Percentiles rank a stretch among this genome's conserved stretches.
Evolutionary conservation across 2,113 vertebrate species (phyloP).

Genomic region (Eidolon helvum): DNA sequence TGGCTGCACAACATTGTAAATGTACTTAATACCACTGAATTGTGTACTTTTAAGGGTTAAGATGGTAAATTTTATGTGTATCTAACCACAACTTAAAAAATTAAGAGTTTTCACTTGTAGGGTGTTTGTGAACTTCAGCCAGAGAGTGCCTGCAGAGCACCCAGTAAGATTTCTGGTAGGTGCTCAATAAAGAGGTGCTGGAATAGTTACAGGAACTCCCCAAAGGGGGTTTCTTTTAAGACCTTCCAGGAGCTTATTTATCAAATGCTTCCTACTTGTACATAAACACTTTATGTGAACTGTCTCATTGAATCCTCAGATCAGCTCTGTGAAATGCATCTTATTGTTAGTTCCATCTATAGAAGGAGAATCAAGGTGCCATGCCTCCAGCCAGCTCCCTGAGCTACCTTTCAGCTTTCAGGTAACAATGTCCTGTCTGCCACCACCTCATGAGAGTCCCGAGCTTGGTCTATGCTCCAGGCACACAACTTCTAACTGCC

Average conservation of each 20-base stretch:
- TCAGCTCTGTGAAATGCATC: neutral
- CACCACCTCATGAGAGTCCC: neutral
- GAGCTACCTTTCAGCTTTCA: neutral
- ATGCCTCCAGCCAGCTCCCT: neutral
- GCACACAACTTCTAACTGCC: neutral
- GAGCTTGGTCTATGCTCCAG: neutral
- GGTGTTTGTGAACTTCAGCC: neutral
- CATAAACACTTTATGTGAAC: neutral
- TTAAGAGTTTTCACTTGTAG: neutral
- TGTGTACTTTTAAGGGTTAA: neutral
- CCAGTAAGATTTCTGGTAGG: neutral
- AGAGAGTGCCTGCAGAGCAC: neutral
- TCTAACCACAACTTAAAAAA: neutral
- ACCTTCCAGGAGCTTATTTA: neutral
- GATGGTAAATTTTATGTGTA: neutral
- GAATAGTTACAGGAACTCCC: neutral
- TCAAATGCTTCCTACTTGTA: neutral
- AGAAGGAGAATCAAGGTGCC: neutral
- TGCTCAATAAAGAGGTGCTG: neutral
- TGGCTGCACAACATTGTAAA: neutral
- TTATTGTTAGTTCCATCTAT: neutral
- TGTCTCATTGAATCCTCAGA: neutral
- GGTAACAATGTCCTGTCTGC: neutral
- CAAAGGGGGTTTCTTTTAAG: neutral
- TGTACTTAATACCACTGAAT: neutral